phyloP scores from a whole-genome alignment of 2,888 invertebrate genomes.

The Therioaphis trifolii region DNA sequence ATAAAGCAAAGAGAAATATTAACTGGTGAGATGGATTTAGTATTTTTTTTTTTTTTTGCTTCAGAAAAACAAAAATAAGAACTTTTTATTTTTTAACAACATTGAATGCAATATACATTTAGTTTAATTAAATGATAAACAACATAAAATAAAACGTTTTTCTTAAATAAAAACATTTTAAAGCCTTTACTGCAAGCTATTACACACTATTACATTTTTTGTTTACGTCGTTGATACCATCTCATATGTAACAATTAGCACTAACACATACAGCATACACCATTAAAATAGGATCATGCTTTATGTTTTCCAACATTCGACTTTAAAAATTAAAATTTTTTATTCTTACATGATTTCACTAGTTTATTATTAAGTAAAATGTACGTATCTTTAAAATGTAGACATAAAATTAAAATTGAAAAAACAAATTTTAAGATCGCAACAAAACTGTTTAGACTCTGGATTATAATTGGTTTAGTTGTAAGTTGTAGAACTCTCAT shows the following conservation, averaged over 20 bases:
- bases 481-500: not conserved
- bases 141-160: slow-evolving; percentile 4
- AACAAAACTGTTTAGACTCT: not conserved
- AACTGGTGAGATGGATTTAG: not conserved
- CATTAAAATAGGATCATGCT: not conserved
- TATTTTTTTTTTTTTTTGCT: not conserved
- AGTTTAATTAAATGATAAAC: slow-evolving; percentile 18
- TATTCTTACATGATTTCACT: not conserved
- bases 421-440: not conserved
- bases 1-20: no score
- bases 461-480: not conserved
- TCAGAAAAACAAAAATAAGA: not conserved
- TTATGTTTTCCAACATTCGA: not conserved
- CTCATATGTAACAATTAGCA: not conserved
- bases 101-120: not conserved
- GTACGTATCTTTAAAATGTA: not conserved
- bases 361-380: not conserved
- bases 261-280: not conserved
- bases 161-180: not conserved
- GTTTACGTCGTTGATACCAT: not conserved
- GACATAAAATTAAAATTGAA: not conserved
- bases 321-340: no score
- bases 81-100: not conserved
- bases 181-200: not conserved
- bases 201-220: slow-evolving; percentile 6